Conservation (phyloP, 2,113 vertebrate species). For the Hippocampus abdominalis region DNA sequence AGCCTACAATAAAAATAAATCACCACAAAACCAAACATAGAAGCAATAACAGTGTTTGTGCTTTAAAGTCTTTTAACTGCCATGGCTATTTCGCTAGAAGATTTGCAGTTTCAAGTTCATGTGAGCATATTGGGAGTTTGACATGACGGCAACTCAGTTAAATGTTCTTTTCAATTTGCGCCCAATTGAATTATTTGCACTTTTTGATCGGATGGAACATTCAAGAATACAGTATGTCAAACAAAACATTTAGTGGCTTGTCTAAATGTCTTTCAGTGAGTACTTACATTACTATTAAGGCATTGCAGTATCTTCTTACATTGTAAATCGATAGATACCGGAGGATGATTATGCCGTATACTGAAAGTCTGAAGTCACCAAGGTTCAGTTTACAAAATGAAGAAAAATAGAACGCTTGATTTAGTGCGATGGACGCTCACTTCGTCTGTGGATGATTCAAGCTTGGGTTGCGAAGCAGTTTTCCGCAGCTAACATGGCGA, state of each 20-base stretch:
- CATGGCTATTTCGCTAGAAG: constrained; percentile 66
- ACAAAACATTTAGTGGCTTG: constrained; percentile 5
- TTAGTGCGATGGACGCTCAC: constrained; percentile 12
- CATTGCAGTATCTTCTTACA: constrained; percentile 60
- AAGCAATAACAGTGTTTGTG: constrained; percentile 66
- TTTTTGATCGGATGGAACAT: background rate
- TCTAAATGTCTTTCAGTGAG: constrained; percentile 2
- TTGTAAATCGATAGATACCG: constrained; percentile 33
- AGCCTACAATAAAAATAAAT: constrained; percentile 60
- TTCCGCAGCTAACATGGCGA: constrained; percentile 3
- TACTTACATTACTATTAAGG: constrained; percentile 60
- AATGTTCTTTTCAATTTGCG: background rate
- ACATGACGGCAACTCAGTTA: background rate
- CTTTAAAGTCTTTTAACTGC: constrained; percentile 67
- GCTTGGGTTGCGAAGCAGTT: constrained; percentile 7
- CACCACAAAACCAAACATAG: constrained; percentile 48
- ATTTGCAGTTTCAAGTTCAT: constrained; percentile 57
- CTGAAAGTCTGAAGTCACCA: constrained; percentile 23
- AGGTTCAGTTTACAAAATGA: constrained; percentile 11
- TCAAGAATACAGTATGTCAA: constrained; percentile 15
- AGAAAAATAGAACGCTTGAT: constrained; percentile 23
- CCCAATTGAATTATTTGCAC: background rate
- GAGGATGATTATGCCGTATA: constrained; percentile 43
- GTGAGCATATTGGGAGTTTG: constrained; percentile 47
- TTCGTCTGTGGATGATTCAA: constrained; percentile 18